Conservation (phyloP, 2,888 invertebrate species). For the Loripinus fragilis region DNA sequence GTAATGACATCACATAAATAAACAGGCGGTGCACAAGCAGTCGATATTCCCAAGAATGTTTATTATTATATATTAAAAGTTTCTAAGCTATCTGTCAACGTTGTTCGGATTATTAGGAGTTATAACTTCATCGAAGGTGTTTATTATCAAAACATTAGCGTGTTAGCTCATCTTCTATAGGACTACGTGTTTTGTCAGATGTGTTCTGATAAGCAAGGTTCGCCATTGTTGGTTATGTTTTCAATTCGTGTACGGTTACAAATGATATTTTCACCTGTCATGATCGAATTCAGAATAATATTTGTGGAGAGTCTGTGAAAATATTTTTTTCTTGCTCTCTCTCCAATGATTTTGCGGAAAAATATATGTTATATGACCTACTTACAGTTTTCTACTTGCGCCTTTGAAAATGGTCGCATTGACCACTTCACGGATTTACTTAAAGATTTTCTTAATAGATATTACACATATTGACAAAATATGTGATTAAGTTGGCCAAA, state of each 20-base stretch:
- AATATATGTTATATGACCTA: too few relatives aligned
- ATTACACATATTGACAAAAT: too few relatives aligned
- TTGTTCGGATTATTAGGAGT: not conserved
- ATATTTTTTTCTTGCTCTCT: too few relatives aligned
- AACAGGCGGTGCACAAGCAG: not conserved
- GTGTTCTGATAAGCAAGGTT: not conserved
- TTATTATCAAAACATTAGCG: conserved; percentile 8
- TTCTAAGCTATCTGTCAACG: not conserved
- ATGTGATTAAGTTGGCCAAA: too few relatives aligned
- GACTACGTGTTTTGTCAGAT: not conserved
- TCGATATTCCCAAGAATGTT: not conserved
- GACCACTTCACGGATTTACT: too few relatives aligned
- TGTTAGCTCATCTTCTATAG: not conserved
- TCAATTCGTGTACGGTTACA: not conserved
- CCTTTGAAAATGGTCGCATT: too few relatives aligned
- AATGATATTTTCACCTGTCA: conserved; percentile 8
- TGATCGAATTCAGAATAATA: not conserved
- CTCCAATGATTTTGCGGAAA: too few relatives aligned
- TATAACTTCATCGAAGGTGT: conserved; percentile 4
- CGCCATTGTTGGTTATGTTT: not conserved
- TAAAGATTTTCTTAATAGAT: too few relatives aligned
- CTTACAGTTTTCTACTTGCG: too few relatives aligned
- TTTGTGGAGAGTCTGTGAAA: not conserved
- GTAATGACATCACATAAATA: not conserved
- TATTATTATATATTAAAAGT: not conserved